phyloP scores from a whole-genome alignment of 2,113 vertebrate species.

The Echinops telfairi region DNA sequence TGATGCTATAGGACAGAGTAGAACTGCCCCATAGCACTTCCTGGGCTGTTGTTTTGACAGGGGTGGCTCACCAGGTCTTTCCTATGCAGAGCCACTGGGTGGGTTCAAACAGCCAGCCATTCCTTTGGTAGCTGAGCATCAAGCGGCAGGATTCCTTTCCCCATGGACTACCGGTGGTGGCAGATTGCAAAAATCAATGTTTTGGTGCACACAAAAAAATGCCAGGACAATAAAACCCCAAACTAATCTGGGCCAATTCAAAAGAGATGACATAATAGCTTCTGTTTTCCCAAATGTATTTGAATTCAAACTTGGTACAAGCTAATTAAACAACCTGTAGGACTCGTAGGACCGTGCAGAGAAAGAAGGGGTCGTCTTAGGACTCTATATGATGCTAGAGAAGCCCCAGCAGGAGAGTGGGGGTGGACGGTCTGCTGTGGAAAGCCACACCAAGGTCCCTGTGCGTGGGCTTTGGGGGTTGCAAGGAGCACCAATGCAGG shows the following conservation, averaged over 20 bases:
- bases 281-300: too few species aligned
- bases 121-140: background rate
- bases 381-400: too few species aligned
- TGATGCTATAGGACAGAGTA: background rate
- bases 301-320: too few species aligned
- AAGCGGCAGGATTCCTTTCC: background rate
- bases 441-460: too few species aligned
- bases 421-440: background rate
- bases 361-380: too few species aligned
- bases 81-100: background rate
- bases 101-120: background rate
- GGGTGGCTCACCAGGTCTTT: background rate
- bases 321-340: too few species aligned
- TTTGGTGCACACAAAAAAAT: constrained; percentile 17
- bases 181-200: background rate
- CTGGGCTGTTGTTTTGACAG: background rate
- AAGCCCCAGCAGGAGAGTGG: too few species aligned
- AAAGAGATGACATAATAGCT: background rate
- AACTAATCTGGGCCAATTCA: background rate
- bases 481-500: too few species aligned
- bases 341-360: too few species aligned
- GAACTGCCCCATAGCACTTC: background rate
- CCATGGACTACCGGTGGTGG: background rate
- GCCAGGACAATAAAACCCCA: background rate
- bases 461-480: too few species aligned